These are phyloP conservation scores for Podarcis muralis DNA, from an alignment of 2,113 vertebrate species.

Conservation along the genomic window DNA sequence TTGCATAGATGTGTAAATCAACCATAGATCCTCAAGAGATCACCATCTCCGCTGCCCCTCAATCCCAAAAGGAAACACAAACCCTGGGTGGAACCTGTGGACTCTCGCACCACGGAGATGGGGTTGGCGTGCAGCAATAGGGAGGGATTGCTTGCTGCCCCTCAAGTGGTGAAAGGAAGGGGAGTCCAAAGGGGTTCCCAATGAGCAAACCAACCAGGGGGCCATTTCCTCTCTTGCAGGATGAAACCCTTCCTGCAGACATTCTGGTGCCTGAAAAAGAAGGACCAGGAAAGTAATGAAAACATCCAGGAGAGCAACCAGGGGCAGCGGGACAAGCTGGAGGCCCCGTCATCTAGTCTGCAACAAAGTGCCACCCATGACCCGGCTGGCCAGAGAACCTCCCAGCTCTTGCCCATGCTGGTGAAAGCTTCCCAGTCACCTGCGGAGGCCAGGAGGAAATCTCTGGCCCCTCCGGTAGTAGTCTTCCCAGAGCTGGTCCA, in stretches of 20 bases:
- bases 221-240: not conserved
- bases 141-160: too few species aligned
- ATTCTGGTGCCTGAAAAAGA: not conserved
- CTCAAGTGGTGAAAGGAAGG: too few species aligned
- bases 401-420: not conserved
- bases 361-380: not conserved
- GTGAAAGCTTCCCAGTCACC: not conserved
- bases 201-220: not conserved
- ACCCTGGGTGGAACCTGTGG: too few species aligned
- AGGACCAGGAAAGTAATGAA: not conserved
- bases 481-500: not conserved
- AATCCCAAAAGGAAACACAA: too few species aligned
- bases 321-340: too few species aligned
- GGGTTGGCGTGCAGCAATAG: too few species aligned
- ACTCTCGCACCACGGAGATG: too few species aligned
- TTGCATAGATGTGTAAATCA: too few species aligned
- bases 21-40: too few species aligned
- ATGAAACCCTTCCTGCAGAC: not conserved
- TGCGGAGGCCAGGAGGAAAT: not conserved
- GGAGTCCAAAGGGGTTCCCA: too few species aligned
- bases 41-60: too few species aligned
- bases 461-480: not conserved
- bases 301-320: not conserved
- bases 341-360: not conserved
- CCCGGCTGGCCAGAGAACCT: not conserved